Percentiles rank a stretch among this genome's conserved stretches.
phyloP scores from a whole-genome alignment of 1,140 invertebrate genomes.

The Nautilus pompilius region DNA sequence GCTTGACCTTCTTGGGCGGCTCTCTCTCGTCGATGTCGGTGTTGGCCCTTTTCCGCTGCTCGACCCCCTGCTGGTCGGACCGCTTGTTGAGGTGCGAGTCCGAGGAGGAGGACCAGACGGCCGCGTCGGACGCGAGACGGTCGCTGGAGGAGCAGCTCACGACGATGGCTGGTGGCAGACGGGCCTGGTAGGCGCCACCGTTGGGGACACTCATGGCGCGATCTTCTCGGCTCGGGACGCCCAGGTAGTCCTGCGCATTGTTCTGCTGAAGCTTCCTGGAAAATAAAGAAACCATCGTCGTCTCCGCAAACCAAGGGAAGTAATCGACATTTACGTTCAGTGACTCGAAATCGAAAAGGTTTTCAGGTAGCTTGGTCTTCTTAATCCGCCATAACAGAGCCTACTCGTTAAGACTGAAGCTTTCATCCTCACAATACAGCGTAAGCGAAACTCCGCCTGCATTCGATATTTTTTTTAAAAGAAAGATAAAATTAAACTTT shows the following conservation, averaged over 20 bases:
- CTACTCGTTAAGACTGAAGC: too few species aligned
- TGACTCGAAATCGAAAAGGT: too few species aligned
- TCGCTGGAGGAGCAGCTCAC: neutral
- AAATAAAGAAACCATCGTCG: neutral
- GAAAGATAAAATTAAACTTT: too few species aligned
- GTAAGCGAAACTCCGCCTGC: too few species aligned
- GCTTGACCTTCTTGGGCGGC: conserved; percentile 7
- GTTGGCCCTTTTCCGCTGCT: conserved; percentile 13
- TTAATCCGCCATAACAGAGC: too few species aligned
- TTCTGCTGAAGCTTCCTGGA: neutral
- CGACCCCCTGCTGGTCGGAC: neutral
- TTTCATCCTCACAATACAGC: too few species aligned
- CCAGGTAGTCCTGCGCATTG: neutral
- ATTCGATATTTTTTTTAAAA: too few species aligned
- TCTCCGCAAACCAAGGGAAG: too few species aligned
- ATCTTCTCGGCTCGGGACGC: neutral
- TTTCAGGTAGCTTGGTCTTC: too few species aligned
- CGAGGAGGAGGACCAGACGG: neutral
- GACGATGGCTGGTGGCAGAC: neutral
- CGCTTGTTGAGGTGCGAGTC: neutral
- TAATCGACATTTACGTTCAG: too few species aligned
- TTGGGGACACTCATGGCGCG: neutral
- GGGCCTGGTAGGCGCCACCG: neutral
- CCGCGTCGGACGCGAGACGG: neutral
- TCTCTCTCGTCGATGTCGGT: conserved; percentile 11